Conservation (phyloP, 2,113 vertebrate genomes). For the Octodon degus region DNA sequence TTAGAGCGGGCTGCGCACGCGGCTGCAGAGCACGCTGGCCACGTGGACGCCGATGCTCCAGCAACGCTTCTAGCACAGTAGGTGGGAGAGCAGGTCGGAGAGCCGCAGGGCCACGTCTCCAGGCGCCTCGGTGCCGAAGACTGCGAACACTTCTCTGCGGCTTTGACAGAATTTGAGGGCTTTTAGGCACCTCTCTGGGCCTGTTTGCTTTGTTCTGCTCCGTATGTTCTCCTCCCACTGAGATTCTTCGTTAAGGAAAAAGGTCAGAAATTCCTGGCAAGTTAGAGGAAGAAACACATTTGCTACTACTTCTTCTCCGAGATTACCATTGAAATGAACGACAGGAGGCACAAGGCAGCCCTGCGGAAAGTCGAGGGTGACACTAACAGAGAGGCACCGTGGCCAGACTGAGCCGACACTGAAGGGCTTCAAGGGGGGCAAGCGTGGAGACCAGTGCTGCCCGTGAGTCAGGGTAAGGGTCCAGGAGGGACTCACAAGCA, state of each 20-base stretch:
- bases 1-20: neutral
- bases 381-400: neutral
- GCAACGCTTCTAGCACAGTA: neutral
- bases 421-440: neutral
- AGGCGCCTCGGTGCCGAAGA: neutral
- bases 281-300: neutral
- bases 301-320: neutral
- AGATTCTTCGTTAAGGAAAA: slow-evolving; percentile 25
- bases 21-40: neutral
- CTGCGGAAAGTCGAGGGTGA: neutral
- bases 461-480: neutral
- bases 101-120: fast-evolving
- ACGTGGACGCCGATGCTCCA: fast-evolving
- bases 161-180: neutral
- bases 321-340: neutral
- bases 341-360: neutral
- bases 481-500: neutral
- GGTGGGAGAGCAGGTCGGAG: neutral
- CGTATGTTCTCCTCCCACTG: neutral
- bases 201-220: neutral
- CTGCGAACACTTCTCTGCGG: neutral
- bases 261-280: neutral
- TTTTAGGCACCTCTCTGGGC: neutral
- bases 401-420: neutral
- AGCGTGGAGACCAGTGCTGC: neutral